These are phyloP conservation scores for Protobothrops flavoviridis DNA, from an alignment of 2,113 vertebrate genomes.

Conservation along the genomic window DNA sequence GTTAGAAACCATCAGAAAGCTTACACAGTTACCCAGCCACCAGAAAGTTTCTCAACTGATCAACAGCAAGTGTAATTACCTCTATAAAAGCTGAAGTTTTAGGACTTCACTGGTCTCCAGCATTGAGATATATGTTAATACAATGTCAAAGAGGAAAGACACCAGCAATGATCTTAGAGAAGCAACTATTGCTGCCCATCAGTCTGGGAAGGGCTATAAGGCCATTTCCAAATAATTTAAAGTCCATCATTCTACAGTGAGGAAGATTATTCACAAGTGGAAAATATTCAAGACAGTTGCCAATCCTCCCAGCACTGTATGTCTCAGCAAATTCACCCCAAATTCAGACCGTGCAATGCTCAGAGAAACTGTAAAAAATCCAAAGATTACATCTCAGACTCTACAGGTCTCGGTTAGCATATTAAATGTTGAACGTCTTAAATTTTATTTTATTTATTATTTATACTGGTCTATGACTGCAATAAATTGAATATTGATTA, in stretches of 20 bases:
- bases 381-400: background rate
- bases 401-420: background rate
- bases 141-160: background rate
- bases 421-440: background rate
- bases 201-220: background rate
- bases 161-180: background rate
- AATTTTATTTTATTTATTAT: background rate
- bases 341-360: background rate
- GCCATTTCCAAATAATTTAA: background rate
- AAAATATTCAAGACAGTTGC: background rate
- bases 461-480: background rate
- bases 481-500: background rate
- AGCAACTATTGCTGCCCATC: background rate
- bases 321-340: background rate
- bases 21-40: background rate
- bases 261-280: background rate
- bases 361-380: background rate
- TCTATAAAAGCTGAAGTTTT: background rate
- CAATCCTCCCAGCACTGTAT: background rate
- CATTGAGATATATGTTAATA: background rate
- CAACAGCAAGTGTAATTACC: background rate
- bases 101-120: background rate
- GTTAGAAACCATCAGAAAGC: background rate
- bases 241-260: background rate
- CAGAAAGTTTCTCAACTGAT: background rate